Base-by-base conservation (phyloP, 2,113 vertebrate genomes). In the Boleophthalmus pectinirostris region DNA sequence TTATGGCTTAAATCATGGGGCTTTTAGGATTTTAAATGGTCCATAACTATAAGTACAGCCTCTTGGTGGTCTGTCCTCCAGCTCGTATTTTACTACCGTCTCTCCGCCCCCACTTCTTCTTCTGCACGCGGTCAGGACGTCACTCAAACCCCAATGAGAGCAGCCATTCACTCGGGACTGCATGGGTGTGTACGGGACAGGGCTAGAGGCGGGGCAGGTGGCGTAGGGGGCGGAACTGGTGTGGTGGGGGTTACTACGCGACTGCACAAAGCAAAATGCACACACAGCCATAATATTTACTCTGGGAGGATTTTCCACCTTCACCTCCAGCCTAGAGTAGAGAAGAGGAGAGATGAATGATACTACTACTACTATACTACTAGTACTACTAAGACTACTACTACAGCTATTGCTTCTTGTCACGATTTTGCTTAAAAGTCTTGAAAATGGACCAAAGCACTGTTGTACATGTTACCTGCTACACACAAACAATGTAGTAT, bases 231-330 rank as follows among this genome's bases (percentile, higher is more conserved):
- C 58, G 58, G 23, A 14, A 13, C 57, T 3, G 7, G 14, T 85
- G 87, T 73, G 82, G 58, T 86, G 77, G 72, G 66, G 77, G 93
- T 93, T 92, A 92, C 93, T 91, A 91, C 20, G 93, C 91, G 90
- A 93, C 91, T 89, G 89, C 77, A 71, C 35, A 86, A 88, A 92
- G 87, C 91, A 88, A 86, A 85, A 88, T 90, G 87, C 91, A 88
- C 87, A 85, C 85, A 70, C 82, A 82, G 87, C 77, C 89, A 94
- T 93, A 94, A 93, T 94, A 94, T 93, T 93, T 93, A 92, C 89
- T 88, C 88, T 90, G 88, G 77, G 84, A 79, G 82, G 90, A 90
- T 91, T 92, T 93, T 93, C 91, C 92, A 73, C 88, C 25, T 75
- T 70, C 77, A 83, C 83, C 84, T 91, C 88, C 90, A 86, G 82